phyloP scores from a whole-genome alignment of 1,140 invertebrate species.

The Drosophila erecta region DNA sequence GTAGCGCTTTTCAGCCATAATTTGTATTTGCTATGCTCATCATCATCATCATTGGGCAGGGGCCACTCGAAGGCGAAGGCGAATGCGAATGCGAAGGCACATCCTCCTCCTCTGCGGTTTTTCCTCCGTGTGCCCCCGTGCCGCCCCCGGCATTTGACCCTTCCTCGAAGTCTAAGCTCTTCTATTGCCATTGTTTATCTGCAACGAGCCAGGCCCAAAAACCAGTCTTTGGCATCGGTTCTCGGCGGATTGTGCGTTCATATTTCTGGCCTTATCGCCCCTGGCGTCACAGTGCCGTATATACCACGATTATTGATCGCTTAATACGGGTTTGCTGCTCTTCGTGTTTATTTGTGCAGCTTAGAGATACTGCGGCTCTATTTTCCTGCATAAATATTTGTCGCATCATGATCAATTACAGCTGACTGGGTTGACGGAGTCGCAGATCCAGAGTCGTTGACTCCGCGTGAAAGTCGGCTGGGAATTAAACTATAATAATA shows the following conservation, averaged over 20 bases:
- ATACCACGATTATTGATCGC: constrained; percentile 82
- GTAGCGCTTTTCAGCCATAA: constrained; percentile 80
- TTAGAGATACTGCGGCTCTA: constrained; percentile 52
- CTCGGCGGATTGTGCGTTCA: constrained; percentile 56
- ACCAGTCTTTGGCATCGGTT: constrained; percentile 11
- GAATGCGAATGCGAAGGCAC: not conserved
- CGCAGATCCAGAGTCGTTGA: constrained; percentile 35
- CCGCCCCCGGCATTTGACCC: constrained; percentile 62
- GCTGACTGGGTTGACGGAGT: constrained; percentile 10
- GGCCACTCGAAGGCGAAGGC: constrained; percentile 5
- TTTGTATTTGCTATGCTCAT: constrained; percentile 81
- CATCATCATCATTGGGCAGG: constrained; percentile 58
- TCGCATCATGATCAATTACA: constrained; percentile 65
- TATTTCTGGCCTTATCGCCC: constrained; percentile 69
- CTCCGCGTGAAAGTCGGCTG: constrained; percentile 44
- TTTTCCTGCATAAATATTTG: constrained; percentile 55
- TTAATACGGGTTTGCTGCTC: constrained; percentile 70
- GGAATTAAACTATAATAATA: constrained; percentile 21
- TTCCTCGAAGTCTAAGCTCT: constrained; percentile 68
- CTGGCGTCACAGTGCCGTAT: constrained; percentile 71
- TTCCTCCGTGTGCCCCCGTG: constrained; percentile 20
- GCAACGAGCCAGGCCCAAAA: constrained; percentile 48
- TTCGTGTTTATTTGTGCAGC: constrained; percentile 67
- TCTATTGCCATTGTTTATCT: constrained; percentile 83
- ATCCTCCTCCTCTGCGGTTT: constrained; percentile 21